Conservation (phyloP, 2,888 invertebrate species). For the Sylvicola cinctus region DNA sequence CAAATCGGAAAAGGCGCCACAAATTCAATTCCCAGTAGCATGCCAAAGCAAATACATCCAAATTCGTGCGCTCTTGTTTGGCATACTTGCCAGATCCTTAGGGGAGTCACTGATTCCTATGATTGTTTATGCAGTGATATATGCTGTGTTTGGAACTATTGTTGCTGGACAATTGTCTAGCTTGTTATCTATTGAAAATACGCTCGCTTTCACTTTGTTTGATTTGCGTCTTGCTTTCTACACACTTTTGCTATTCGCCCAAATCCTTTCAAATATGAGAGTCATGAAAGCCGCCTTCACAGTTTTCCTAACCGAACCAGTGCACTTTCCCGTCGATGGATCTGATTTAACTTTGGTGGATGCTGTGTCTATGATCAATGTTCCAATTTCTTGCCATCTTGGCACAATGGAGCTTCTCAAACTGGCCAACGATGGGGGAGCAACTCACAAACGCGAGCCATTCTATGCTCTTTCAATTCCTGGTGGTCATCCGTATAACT, state of each 20-base stretch:
- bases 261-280: no score
- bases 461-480: constrained; percentile 59
- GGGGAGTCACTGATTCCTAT: constrained; percentile 38
- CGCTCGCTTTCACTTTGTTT: constrained; percentile 25
- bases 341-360: constrained; percentile 33
- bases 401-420: constrained; percentile 54
- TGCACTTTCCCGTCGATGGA: constrained; percentile 34
- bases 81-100: constrained; percentile 36
- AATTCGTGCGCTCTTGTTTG: constrained; percentile 35
- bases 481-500: constrained; percentile 74
- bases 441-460: constrained; percentile 32
- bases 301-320: constrained; percentile 32
- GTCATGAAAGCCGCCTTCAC: background rate
- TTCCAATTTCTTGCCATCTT: constrained; percentile 48
- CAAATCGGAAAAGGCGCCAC: constrained; percentile 11
- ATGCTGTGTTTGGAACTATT: constrained; percentile 36
- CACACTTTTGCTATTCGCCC: no score
- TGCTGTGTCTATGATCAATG: constrained; percentile 31
- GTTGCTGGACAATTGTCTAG: constrained; percentile 30
- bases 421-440: constrained; percentile 25
- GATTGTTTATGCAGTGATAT: constrained; percentile 35
- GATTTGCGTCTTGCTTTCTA: constrained; percentile 20
- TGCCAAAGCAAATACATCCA: constrained; percentile 47
- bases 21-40: constrained; percentile 44
- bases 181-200: constrained; percentile 30